Evolutionary conservation across 2,797 vertebrate species (phyloP).

Genomic region (Urophycis tenuis): DNA sequence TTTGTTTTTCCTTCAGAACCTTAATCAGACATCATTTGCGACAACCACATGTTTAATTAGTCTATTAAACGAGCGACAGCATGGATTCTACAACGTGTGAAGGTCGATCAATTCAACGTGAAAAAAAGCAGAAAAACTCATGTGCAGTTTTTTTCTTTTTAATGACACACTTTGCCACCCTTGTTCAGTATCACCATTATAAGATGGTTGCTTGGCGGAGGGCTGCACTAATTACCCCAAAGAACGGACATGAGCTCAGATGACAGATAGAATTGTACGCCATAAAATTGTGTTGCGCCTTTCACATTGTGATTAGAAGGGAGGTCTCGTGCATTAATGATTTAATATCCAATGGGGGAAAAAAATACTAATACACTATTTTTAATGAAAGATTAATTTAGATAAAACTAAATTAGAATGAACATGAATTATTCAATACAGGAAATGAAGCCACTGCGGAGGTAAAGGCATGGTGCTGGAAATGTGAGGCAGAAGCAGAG

Average conservation of each 20-base stretch:
- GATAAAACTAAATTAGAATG: slow-evolving; percentile 1
- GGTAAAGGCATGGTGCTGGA: background rate
- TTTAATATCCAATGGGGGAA: background rate
- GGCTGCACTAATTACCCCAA: background rate
- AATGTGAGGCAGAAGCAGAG: background rate
- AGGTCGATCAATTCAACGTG: background rate
- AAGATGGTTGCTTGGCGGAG: no score
- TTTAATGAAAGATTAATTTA: background rate
- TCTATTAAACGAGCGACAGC: background rate
- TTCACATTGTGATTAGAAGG: background rate
- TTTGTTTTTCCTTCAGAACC: background rate
- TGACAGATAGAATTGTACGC: background rate
- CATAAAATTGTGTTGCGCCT: slow-evolving; percentile 21
- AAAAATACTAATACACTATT: background rate
- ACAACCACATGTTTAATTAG: background rate
- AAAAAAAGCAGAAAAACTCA: background rate
- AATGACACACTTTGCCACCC: background rate
- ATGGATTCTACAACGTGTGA: background rate
- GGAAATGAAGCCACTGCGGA: background rate
- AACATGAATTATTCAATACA: background rate
- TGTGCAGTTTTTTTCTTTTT: background rate
- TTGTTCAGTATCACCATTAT: background rate
- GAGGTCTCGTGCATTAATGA: background rate
- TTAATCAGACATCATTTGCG: background rate
- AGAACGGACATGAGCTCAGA: slow-evolving; percentile 2